Conservation (phyloP, 2,888 invertebrate genomes). For the Corythucha ciliata region DNA sequence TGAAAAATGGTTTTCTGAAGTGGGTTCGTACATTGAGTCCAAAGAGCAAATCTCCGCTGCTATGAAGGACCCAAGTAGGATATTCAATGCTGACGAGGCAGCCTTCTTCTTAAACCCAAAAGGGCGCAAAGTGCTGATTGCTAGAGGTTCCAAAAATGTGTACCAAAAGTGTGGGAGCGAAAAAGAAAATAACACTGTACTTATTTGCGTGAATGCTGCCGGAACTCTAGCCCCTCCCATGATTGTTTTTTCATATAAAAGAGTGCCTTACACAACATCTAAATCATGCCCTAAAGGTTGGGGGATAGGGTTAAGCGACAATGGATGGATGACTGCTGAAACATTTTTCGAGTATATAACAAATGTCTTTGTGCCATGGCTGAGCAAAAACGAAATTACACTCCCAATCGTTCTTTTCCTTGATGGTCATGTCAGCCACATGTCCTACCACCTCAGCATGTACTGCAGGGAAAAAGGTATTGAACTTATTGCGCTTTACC, state of each 20-base stretch:
- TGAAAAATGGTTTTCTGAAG: too few species aligned
- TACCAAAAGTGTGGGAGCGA: too few species aligned
- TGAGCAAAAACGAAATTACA: constrained; percentile 24
- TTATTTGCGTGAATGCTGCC: too few species aligned
- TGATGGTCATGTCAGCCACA: constrained; percentile 34
- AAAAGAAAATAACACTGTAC: too few species aligned
- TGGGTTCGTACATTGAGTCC: too few species aligned
- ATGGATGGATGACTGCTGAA: constrained; percentile 40
- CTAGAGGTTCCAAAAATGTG: too few species aligned
- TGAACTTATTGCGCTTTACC: constrained; percentile 37
- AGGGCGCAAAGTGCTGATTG: too few species aligned
- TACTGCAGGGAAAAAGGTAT: constrained; percentile 35
- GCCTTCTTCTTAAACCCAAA: too few species aligned
- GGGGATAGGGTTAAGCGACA: constrained; percentile 40
- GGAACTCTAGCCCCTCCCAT: constrained; percentile 39
- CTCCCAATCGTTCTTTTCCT: constrained; percentile 33
- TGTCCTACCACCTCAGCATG: constrained; percentile 32
- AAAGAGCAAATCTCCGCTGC: too few species aligned
- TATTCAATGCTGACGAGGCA: too few species aligned
- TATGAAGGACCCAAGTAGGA: too few species aligned
- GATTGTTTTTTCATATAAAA: constrained; percentile 40
- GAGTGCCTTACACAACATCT: constrained; percentile 38
- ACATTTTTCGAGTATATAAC: constrained; percentile 28
- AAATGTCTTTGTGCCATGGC: constrained; percentile 16
- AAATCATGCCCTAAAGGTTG: constrained; percentile 38